A percentile compares a stretch with the other conserved stretches of the same genome.
phyloP scores from a whole-genome alignment of 2,113 vertebrate species.

The Seriola quinqueradiata region DNA sequence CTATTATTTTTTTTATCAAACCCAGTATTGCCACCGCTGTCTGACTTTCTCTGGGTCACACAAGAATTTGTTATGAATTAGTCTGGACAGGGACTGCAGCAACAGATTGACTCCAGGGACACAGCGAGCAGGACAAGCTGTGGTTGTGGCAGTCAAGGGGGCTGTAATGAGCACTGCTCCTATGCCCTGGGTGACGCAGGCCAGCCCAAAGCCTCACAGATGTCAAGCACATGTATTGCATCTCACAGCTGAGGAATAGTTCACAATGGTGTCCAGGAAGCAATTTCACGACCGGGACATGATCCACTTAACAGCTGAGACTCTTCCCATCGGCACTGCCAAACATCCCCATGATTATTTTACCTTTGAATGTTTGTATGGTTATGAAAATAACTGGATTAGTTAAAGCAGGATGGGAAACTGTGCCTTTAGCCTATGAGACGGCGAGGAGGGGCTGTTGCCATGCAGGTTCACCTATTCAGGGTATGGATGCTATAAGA shows the following conservation, averaged over 20 bases:
- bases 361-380: constrained; percentile 26
- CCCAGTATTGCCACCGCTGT: neutral
- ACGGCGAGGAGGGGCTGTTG: constrained; percentile 44
- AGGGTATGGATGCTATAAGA: constrained; percentile 8
- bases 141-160: neutral
- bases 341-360: constrained; percentile 27
- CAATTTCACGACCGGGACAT: neutral
- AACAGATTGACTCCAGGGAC: constrained; percentile 13
- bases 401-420: constrained; percentile 19
- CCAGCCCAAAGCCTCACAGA: constrained; percentile 14
- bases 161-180: constrained; percentile 32
- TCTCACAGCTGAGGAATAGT: constrained; percentile 41
- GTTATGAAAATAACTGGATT: constrained; percentile 45
- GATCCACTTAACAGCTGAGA: constrained; percentile 47
- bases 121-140: neutral
- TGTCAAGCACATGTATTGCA: neutral
- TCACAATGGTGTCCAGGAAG: constrained; percentile 28
- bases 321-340: neutral
- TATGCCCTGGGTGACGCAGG: constrained; percentile 15
- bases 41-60: constrained; percentile 10
- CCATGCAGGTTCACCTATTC: constrained; percentile 52
- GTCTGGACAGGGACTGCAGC: neutral
- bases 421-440: constrained; percentile 36
- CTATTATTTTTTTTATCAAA: constrained; percentile 3
- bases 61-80: constrained; percentile 22